Evolutionary conservation across 2,113 vertebrate species (phyloP).

Genomic region (Leucoraja erinaceus): DNA sequence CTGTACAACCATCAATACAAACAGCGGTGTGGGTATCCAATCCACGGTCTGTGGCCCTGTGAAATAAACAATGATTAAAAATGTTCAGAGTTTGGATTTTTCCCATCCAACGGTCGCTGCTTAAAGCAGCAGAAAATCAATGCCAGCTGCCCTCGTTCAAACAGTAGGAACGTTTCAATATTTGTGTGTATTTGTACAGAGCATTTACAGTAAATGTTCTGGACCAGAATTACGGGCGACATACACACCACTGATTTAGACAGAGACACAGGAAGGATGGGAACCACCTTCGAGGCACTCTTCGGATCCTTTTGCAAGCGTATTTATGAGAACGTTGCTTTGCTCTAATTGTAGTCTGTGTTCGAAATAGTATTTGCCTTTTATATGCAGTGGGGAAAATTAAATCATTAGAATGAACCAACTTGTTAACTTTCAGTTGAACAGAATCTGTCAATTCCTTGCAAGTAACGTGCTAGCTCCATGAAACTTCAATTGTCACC

Average conservation of each 20-base stretch:
- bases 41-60: background rate
- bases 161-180: conserved; percentile 1
- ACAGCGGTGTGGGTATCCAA: background rate
- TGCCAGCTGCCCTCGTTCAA: conserved; percentile 23
- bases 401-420: background rate
- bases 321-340: background rate
- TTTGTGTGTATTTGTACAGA: background rate
- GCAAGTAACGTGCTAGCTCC: background rate
- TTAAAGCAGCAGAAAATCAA: conserved; percentile 8
- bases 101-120: background rate
- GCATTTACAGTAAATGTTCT: background rate
- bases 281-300: background rate
- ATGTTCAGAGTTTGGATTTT: conserved; percentile 13
- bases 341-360: background rate
- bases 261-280: background rate
- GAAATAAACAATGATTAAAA: conserved; percentile 36
- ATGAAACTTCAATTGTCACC: background rate
- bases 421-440: too few species aligned
- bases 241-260: background rate
- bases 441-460: background rate
- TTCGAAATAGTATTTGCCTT: background rate
- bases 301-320: background rate
- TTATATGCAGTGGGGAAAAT: background rate
- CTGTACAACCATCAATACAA: too few species aligned
- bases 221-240: background rate